Evolutionary conservation across 1,140 invertebrate genomes (phyloP).

Genomic region (Zaprionus kolodkinae): DNA sequence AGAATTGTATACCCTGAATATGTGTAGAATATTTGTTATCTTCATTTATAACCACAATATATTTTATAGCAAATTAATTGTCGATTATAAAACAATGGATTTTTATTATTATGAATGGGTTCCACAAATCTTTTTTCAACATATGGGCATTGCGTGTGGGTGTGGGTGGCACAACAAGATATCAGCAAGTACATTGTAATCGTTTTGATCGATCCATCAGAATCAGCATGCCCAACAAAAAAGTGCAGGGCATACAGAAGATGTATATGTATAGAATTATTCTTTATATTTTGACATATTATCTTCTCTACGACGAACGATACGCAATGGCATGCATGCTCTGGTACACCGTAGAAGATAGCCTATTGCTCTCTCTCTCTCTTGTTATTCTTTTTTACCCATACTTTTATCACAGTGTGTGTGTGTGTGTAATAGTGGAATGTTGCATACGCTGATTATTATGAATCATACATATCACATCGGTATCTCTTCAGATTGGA

Average conservation of each 20-base stretch:
- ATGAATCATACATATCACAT: not conserved
- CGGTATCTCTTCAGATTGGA: constrained; percentile 7
- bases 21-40: not conserved
- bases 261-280: not conserved
- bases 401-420: not conserved
- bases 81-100: not conserved
- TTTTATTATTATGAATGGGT: not conserved
- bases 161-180: not conserved
- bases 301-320: not conserved
- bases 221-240: not conserved
- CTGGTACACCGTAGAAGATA: not conserved
- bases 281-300: not conserved
- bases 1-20: no score
- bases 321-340: not conserved
- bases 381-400: not conserved
- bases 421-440: not conserved
- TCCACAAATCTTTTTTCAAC: not conserved
- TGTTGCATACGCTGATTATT: not conserved
- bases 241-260: not conserved
- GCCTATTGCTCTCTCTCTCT: not conserved
- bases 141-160: not conserved
- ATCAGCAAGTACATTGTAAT: not conserved
- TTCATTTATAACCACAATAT: not conserved
- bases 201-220: not conserved
- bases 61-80: not conserved